Evolutionary conservation across 2,888 invertebrate species (phyloP).

Genomic region (Acrobasis consociella): DNA sequence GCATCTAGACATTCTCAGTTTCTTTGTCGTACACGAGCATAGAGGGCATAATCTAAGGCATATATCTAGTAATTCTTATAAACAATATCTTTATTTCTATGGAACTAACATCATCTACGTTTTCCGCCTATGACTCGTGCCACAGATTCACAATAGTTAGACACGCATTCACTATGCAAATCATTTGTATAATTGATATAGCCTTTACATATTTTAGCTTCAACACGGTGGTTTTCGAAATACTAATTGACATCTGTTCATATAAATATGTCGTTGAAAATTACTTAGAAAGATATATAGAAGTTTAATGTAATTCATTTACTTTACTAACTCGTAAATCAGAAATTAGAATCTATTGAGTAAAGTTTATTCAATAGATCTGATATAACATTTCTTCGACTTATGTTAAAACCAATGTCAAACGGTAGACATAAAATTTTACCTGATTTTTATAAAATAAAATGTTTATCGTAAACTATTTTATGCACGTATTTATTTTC

Average conservation of each 20-base stretch:
- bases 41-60: not conserved
- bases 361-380: too few relatives aligned
- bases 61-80: not conserved
- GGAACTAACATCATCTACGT: not conserved
- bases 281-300: too few relatives aligned
- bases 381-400: too few relatives aligned
- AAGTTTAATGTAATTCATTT: too few relatives aligned
- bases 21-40: not conserved
- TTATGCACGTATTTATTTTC: too few relatives aligned
- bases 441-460: too few relatives aligned
- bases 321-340: too few relatives aligned
- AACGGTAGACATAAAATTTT: too few relatives aligned
- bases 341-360: too few relatives aligned
- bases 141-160: constrained; percentile 40
- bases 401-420: too few relatives aligned
- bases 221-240: constrained; percentile 30
- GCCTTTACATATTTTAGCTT: constrained; percentile 36
- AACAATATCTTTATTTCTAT: not conserved
- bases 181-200: constrained; percentile 54
- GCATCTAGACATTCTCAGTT: not conserved
- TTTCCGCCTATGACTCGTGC: constrained; percentile 35
- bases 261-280: constrained; percentile 1
- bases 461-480: too few relatives aligned
- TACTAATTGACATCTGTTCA: constrained; percentile 35
- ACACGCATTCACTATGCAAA: constrained; percentile 58